phyloP scores from a whole-genome alignment of 2,888 invertebrate genomes.

The Limnephilus auricula region DNA sequence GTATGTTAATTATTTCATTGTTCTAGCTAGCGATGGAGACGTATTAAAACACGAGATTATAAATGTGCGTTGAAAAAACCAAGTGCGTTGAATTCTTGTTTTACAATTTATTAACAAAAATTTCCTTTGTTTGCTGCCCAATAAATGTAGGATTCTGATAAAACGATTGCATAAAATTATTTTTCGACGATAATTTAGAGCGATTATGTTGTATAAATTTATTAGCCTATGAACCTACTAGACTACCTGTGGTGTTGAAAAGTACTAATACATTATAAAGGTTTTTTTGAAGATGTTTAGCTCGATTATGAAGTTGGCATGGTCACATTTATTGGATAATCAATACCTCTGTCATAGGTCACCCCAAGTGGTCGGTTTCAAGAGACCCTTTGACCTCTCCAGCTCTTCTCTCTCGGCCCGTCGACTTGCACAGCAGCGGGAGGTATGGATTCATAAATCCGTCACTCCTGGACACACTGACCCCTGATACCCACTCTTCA shows the following conservation, averaged over 20 bases:
- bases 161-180: background rate
- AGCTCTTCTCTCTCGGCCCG: no score
- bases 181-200: background rate
- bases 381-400: no score
- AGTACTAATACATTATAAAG: no score
- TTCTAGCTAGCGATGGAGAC: slow-evolving; percentile 8
- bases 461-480: no score
- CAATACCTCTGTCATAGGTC: no score
- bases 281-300: no score
- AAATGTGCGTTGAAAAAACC: slow-evolving; percentile 28
- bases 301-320: no score
- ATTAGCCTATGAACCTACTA: background rate
- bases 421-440: no score
- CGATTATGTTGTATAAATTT: background rate
- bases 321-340: no score
- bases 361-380: no score
- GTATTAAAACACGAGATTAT: slow-evolving; percentile 30
- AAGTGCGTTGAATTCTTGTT: slow-evolving; percentile 21
- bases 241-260: background rate
- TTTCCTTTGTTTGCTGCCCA: slow-evolving; percentile 20
- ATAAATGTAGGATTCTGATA: slow-evolving; percentile 16
- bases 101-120: background rate
- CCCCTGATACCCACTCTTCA: no score
- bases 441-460: no score
- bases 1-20: slow-evolving; percentile 44